Evolutionary conservation across 2,888 invertebrate genomes (phyloP), one percentile per base, ranked within the genome.

Genomic region (Pterostichus madidus): DNA sequence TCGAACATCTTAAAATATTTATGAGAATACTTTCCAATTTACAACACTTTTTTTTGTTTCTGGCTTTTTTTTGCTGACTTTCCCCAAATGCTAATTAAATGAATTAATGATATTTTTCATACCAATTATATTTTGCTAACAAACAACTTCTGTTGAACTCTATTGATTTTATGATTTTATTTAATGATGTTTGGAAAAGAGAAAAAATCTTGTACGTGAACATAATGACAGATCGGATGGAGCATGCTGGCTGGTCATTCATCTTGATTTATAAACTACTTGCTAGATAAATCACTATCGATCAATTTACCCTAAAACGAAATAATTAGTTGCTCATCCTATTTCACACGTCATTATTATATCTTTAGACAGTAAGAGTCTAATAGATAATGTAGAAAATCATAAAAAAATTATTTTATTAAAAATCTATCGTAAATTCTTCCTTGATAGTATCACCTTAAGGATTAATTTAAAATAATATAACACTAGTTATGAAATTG

Each of bases 1-100:
- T 75, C 52, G 11, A 75, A 75, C 73, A 75, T 75, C 75, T 75
- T 75, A 52, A 75, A 75, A 75, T 75, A 75, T 75, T 75, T 52
- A 75, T 75, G 75, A 75, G 75, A 75, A 75, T 75, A 75, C 52
- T 75, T 75, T 75, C 73, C 73, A 49, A 75, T 75, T 75, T 75
- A 31, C 73, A 75, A 75, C 73, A 75, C 52, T n/a, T 46, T 75
- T 75, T 75, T 52, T 32, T 75, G 44, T 10, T 24, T 24, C 15
- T 8, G 44, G 44, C 11, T 71, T 44, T 71, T 71, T 44, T 44
- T 71, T 44, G 39, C 17, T 5, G 39, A 10, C 39, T 13, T 11
- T 71, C 68, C 68, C 17, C 44, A 17, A 49, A 44, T 44, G 68
- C n/a, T 71, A 71, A 71, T 71, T 71, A 71, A 44, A 71, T 44